Evolutionary conservation across 2,888 invertebrate species (phyloP).

Genomic region (Cryptosula pallasiana): DNA sequence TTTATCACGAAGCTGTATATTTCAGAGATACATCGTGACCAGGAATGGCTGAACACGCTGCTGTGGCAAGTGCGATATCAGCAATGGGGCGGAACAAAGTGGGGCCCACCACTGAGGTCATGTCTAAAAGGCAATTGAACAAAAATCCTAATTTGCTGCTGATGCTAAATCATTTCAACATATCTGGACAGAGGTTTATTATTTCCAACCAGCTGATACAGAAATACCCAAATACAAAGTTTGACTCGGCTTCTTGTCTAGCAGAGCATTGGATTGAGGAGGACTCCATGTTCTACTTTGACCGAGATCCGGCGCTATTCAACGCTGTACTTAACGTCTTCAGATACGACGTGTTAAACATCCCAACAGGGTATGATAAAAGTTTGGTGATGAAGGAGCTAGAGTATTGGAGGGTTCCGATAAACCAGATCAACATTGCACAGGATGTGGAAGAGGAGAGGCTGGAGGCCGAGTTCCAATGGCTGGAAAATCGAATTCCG

Average conservation of each 20-base stretch:
- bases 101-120: not conserved
- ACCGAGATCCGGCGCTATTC: constrained; percentile 14
- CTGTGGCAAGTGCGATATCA: not conserved
- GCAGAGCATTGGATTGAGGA: constrained; percentile 4
- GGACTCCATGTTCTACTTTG: not conserved
- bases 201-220: not conserved
- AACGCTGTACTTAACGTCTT: constrained; percentile 3
- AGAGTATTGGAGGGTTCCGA: not conserved
- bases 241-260: not conserved
- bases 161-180: not conserved
- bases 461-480: constrained; percentile 17
- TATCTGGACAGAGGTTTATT: constrained; percentile 17
- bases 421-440: not conserved
- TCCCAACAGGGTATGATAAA: constrained; percentile 19
- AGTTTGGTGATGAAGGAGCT: constrained; percentile 1
- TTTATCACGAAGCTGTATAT: no score
- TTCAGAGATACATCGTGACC: no score
- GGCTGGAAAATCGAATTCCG: constrained; percentile 19
- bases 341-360: constrained; percentile 12
- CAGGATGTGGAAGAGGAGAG: not conserved
- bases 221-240: not conserved
- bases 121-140: not conserved
- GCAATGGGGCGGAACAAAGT: constrained; percentile 1
- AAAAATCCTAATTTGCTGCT: not conserved
- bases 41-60: not conserved